Evolutionary conservation across 2,888 invertebrate species (phyloP).

Genomic region (Tyria jacobaeae): DNA sequence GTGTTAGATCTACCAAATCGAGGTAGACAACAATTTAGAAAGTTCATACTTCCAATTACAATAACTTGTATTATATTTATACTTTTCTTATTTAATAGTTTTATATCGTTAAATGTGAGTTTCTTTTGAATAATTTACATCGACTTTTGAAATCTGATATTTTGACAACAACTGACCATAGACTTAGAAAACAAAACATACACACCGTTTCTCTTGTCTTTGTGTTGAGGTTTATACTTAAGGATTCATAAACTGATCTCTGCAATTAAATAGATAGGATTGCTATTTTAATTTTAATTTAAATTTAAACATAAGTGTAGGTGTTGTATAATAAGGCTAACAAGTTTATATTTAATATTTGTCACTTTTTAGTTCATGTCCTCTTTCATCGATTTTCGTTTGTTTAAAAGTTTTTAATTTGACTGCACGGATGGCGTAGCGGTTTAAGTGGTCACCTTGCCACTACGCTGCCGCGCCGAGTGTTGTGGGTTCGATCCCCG

Average conservation of each 20-base stretch:
- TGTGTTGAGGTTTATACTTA: neutral
- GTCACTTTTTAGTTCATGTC: too few species aligned
- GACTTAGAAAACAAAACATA: conserved; percentile 7
- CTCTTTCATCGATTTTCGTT: too few species aligned
- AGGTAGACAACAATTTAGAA: conserved; percentile 53
- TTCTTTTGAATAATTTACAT: neutral
- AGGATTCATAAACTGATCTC: neutral
- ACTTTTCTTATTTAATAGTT: neutral
- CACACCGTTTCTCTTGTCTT: neutral
- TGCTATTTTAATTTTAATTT: too few species aligned
- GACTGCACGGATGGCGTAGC: too few species aligned
- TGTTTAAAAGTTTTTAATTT: too few species aligned
- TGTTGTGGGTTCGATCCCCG: too few species aligned
- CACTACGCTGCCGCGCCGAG: too few species aligned
- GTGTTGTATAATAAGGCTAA: too few species aligned
- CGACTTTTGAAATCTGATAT: neutral
- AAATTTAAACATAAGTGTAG: too few species aligned
- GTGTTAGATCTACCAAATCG: conserved; percentile 49
- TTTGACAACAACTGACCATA: neutral
- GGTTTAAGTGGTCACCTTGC: too few species aligned
- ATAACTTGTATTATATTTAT: neutral
- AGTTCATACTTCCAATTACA: conserved; percentile 51
- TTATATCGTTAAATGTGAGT: neutral
- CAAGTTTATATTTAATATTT: too few species aligned
- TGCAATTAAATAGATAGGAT: too few species aligned